phyloP scores from a whole-genome alignment of 2,888 invertebrate species.

The Netelia fuscicornis region DNA sequence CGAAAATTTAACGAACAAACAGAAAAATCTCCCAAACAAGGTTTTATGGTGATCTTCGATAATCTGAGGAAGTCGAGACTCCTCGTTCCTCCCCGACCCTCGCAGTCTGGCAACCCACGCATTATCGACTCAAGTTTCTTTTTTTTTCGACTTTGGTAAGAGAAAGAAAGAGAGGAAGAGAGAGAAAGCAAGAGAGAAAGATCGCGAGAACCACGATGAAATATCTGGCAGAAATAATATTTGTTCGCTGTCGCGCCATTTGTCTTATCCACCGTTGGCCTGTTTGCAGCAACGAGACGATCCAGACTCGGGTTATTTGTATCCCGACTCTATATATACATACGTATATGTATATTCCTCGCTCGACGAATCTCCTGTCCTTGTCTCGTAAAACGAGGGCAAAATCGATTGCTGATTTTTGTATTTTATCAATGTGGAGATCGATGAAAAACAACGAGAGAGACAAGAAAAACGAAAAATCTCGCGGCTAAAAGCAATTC shows the following conservation, averaged over 20 bases:
- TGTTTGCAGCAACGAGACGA: neutral
- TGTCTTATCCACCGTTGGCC: neutral
- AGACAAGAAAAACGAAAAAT: neutral
- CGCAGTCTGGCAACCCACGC: neutral
- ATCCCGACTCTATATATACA: neutral
- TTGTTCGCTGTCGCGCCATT: constrained; percentile 25
- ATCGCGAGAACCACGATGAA: neutral
- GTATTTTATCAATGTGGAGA: neutral
- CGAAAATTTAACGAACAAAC: too few relatives aligned
- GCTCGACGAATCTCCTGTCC: neutral
- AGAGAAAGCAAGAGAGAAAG: neutral
- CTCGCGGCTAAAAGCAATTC: neutral
- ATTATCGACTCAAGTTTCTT: neutral
- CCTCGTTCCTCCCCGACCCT: neutral
- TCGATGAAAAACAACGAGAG: neutral
- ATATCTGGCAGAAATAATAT: constrained; percentile 27
- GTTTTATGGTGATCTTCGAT: constrained; percentile 6
- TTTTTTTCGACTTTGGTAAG: too few relatives aligned
- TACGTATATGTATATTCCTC: neutral
- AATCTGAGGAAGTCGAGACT: neutral
- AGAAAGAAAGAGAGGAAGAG: neutral
- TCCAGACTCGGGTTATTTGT: neutral
- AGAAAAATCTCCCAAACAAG: neutral
- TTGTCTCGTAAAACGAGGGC: neutral
- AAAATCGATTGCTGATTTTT: constrained; percentile 5